phyloP scores from a whole-genome alignment of 2,113 vertebrate species.

The Epinephelus moara region DNA sequence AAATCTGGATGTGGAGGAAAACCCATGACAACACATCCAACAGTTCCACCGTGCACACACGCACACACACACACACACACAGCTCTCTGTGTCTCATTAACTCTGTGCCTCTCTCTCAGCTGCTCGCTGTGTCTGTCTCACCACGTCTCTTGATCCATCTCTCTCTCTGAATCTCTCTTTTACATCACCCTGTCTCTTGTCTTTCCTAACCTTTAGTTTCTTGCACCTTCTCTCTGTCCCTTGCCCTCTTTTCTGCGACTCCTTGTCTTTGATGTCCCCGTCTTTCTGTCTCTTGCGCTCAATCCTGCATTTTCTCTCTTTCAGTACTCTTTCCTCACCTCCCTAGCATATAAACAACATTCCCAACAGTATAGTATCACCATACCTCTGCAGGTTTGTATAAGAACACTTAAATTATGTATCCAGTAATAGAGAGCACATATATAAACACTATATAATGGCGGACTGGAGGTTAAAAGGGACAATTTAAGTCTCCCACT shows the following conservation, averaged over 20 bases:
- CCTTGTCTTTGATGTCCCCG: background rate
- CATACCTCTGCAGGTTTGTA: background rate
- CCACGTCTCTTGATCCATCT: background rate
- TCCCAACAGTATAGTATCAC: background rate
- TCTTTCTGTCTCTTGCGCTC: background rate
- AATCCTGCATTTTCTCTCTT: background rate
- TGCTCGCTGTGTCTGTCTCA: background rate
- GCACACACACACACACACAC: too few species aligned
- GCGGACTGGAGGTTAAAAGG: slow-evolving; percentile 13
- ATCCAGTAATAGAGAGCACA: background rate
- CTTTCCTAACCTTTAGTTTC: background rate
- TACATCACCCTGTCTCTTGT: background rate
- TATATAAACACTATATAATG: background rate
- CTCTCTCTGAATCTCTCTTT: background rate
- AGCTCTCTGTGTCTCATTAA: slow-evolving; percentile 10
- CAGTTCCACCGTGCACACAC: too few species aligned
- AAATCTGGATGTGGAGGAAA: background rate
- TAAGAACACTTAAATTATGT: background rate
- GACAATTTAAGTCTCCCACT: slow-evolving; percentile 4
- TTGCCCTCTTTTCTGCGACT: too few species aligned
- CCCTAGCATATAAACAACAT: background rate
- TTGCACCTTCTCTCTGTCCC: background rate
- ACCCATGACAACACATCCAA: background rate
- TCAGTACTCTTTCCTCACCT: background rate
- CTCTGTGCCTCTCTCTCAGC: background rate